phyloP scores from a whole-genome alignment of 2,888 invertebrate genomes.

The Oscheius sp. region DNA sequence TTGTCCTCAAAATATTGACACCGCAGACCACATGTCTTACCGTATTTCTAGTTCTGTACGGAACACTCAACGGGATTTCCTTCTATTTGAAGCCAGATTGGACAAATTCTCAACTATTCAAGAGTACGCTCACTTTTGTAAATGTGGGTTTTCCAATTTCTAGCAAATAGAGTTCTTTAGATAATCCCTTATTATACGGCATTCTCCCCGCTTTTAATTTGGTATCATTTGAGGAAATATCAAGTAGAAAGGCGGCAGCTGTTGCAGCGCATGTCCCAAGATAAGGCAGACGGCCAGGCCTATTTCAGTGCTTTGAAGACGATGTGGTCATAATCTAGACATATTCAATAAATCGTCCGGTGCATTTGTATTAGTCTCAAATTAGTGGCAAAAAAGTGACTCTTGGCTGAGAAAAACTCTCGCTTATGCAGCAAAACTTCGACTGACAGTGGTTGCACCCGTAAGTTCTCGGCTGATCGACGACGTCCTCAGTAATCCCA shows the following conservation, averaged over 20 bases:
- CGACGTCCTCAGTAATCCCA: no score
- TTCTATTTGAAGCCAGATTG: constrained; percentile 11
- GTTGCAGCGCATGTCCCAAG: constrained; percentile 7
- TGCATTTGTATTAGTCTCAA: no score
- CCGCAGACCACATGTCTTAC: constrained; percentile 17
- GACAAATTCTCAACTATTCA: constrained; percentile 12
- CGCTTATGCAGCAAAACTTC: no score
- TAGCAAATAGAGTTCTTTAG: constrained; percentile 6
- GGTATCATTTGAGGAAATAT: constrained; percentile 13
- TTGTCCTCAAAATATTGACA: constrained; percentile 19
- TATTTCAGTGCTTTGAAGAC: neutral
- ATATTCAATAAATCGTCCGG: neutral
- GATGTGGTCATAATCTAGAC: neutral
- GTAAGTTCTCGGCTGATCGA: no score
- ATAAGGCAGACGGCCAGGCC: neutral
- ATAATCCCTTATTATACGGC: constrained; percentile 26
- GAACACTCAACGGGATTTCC: constrained; percentile 11
- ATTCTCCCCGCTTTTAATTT: constrained; percentile 8
- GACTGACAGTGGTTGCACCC: no score
- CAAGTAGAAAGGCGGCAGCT: constrained; percentile 1
- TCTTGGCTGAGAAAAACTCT: no score
- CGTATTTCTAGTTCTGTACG: constrained; percentile 17
- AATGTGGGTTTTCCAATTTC: constrained; percentile 2
- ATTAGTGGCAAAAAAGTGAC: no score
- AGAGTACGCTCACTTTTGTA: constrained; percentile 19